Base-by-base conservation (phyloP, 2,888 invertebrate species). In the Diaphora mendica region DNA sequence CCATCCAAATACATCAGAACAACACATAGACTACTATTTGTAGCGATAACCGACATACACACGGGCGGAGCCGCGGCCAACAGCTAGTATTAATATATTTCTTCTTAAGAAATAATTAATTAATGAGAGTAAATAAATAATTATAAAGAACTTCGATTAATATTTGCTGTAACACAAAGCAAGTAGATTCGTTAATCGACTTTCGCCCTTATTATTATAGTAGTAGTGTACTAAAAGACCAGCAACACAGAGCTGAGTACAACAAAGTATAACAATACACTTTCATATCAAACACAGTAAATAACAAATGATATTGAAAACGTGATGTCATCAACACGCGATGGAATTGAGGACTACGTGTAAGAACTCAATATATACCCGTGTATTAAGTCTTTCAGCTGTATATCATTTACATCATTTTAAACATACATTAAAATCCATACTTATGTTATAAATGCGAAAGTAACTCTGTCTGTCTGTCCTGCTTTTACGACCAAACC, bases 381-480 rank as follows among this genome's bases (percentile, higher is more conserved):
- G 39, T 39, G n/a, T 59, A 39, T 55, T 48, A 8, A 69, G 0
- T 2, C 15, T 13, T 70, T 74, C 71, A 70, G 59, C 26, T 26
- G 30, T 26, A 69, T 66, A 76, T 75, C 70, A 71, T 68, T 73
- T 73, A 15, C 4, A 3, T 44, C 33, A 33, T n/a, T n/a, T n/a
- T n/a, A n/a, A n/a, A n/a, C n/a, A n/a, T n/a, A n/a, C n/a, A n/a
- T n/a, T n/a, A n/a, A n/a, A n/a, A n/a, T n/a, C n/a, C n/a, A n/a
- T n/a, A n/a, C n/a, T n/a, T n/a, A n/a, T n/a, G n/a, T n/a, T n/a
- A n/a, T n/a, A n/a, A n/a, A n/a, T n/a, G n/a, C n/a, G n/a, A n/a
- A n/a, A n/a, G n/a, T n/a, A n/a, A n/a, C n/a, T n/a, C n/a, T n/a
- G n/a, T n/a, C n/a, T n/a, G n/a, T n/a, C n/a, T n/a, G n/a, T n/a